Conservation (phyloP, 2,113 vertebrate species). For the Ameiurus melas region DNA sequence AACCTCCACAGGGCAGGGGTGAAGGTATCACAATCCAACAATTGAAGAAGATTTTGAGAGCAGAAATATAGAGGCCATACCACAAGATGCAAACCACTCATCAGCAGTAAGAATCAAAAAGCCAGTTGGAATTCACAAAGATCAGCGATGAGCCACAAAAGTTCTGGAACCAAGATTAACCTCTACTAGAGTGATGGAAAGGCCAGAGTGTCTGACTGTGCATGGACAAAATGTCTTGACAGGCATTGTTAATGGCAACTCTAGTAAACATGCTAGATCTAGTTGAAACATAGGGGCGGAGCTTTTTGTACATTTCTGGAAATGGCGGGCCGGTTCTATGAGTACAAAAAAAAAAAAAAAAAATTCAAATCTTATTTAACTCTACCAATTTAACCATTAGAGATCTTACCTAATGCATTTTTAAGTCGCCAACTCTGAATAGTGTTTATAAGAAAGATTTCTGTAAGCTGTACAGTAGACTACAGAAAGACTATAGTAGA, state of each 20-base stretch:
- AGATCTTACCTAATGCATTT: neutral
- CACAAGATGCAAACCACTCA: too few species aligned
- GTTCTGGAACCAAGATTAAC: too few species aligned
- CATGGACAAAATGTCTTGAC: neutral
- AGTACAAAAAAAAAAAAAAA: too few species aligned
- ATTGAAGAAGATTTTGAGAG: too few species aligned
- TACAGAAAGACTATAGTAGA: too few species aligned
- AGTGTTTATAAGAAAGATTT: slow-evolving; percentile 31
- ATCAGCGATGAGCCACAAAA: too few species aligned
- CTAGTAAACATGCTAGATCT: neutral
- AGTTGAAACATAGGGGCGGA: neutral
- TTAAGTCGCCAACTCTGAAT: neutral
- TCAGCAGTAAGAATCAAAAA: too few species aligned
- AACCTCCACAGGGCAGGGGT: too few species aligned
- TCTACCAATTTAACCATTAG: neutral
- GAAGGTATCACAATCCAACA: too few species aligned
- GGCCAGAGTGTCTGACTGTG: neutral
- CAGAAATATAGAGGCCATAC: too few species aligned
- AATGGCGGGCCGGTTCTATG: neutral
- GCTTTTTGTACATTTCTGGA: neutral
- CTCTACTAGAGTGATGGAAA: too few species aligned
- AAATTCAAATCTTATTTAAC: neutral
- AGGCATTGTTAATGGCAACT: neutral
- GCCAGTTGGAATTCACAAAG: too few species aligned
- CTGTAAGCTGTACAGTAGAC: neutral